phyloP scores from a whole-genome alignment of 2,888 invertebrate species.

The Epinotia nisella region DNA sequence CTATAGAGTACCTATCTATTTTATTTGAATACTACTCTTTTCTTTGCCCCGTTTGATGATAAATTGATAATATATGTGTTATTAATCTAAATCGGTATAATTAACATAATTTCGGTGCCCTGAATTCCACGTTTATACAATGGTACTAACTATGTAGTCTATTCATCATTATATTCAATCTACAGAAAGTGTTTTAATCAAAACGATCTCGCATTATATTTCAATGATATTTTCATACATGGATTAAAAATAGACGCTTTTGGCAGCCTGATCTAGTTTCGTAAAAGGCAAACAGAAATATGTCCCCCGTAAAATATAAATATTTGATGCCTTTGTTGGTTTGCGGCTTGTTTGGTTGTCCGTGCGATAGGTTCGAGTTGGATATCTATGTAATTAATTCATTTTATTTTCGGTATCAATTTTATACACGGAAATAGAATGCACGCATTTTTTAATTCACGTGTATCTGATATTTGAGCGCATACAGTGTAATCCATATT shows the following conservation, averaged over 20 bases:
- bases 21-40: no score
- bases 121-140: no score
- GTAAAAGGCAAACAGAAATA: not conserved
- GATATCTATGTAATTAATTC: not conserved
- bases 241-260: not conserved
- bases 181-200: not conserved
- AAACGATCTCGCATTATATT: not conserved
- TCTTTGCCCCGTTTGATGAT: no score
- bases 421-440: no score
- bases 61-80: no score
- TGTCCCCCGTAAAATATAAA: not conserved
- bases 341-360: constrained; percentile 13
- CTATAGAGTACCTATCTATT: no score
- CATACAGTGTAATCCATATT: no score
- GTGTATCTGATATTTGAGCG: not conserved
- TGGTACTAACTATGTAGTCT: no score
- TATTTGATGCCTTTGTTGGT: constrained; percentile 9
- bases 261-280: not conserved
- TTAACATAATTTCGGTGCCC: no score
- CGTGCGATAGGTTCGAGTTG: not conserved
- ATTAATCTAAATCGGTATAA: no score
- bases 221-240: not conserved
- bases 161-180: not conserved
- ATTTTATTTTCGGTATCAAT: not conserved
- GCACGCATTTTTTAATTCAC: no score